phyloP scores from a whole-genome alignment of 2,797 vertebrate genomes.

The Mastacembelus armatus region DNA sequence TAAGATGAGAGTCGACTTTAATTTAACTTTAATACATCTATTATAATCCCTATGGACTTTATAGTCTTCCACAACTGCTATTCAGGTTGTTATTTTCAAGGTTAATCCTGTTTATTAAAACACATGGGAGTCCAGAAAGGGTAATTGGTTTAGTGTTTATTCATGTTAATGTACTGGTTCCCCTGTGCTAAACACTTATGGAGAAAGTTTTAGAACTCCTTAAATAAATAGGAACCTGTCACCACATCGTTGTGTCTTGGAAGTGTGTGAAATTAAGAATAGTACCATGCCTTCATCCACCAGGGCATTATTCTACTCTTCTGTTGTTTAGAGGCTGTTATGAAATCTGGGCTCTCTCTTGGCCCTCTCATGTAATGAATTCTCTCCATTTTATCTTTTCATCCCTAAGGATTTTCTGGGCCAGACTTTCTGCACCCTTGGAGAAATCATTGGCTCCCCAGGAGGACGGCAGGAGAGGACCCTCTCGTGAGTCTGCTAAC shows the following conservation, averaged over 20 bases:
- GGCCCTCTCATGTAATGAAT: conserved; percentile 24
- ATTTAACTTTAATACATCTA: conserved; percentile 44
- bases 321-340: not conserved
- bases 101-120: conserved; percentile 18
- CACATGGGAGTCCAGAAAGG: conserved; percentile 8
- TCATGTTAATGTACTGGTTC: conserved; percentile 15
- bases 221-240: conserved; percentile 14
- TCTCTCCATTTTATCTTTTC: not conserved
- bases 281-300: not conserved
- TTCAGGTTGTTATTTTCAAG: conserved; percentile 7
- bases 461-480: conserved; percentile 90
- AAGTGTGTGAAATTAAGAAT: not conserved
- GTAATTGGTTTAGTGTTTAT: conserved; percentile 5
- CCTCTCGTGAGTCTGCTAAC: conserved; percentile 89
- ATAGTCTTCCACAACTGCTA: conserved; percentile 19
- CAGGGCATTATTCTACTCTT: not conserved
- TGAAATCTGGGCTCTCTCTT: conserved; percentile 5
- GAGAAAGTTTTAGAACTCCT: not conserved
- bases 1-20: conserved; percentile 51
- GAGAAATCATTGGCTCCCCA: conserved; percentile 95
- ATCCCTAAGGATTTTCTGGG: conserved; percentile 92
- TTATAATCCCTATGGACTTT: conserved; percentile 36
- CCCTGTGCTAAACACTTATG: not conserved
- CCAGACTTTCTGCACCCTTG: conserved; percentile 94
- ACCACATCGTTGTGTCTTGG: not conserved